Base-by-base conservation (phyloP, 2,888 invertebrate species). In the Trachelus tabidus region DNA sequence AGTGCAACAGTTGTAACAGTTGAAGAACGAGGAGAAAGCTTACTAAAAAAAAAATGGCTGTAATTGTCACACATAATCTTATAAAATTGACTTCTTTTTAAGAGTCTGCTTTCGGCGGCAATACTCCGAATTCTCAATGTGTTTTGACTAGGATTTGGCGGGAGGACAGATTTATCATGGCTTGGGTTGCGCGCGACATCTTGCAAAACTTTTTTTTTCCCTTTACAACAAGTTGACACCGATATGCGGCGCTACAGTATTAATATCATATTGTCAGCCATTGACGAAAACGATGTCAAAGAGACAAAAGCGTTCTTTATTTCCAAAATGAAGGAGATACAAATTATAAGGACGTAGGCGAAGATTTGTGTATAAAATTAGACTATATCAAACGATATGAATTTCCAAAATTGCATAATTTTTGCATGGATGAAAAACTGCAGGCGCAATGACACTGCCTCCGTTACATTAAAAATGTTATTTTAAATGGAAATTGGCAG, bases 131-230 rank as follows among this genome's bases (percentile, higher is more conserved):
- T 56, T 15, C 9, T 56, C 56, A 9, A 23, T 56, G 23, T 56
- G 56, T 56, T 56, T 56, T 56, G 56, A 56, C 56, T 56, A 56
- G 9, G 56, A 56, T 71, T 71, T 71, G 71, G 71, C 71, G 71
- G 71, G 71, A 71, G 12, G 71, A 31, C 12, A 23, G 23, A 56
- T 56, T 23, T 23, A 34, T 71, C 12, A 12, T 31, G 71, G 71
- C 71, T 71, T 71, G 71, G 71, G 71, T 71, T 34, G 71, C 71
- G 71, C 71, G 71, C 71, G 71, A 71, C 71, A 71, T 71, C 71
- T 71, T 23, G 12, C 71, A 31, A 71, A 71, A 31, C 33, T 30
- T 69, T 30, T 71, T 56, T 40, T 40, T 15, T 9, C 2, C 2
- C 15, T 1, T 56, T 15, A 23, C 15, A 9, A 56, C 56, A 56